phyloP scores from a whole-genome alignment of 35 echinoderm and acorn worm genomes.

The Lytechinus variegatus region DNA sequence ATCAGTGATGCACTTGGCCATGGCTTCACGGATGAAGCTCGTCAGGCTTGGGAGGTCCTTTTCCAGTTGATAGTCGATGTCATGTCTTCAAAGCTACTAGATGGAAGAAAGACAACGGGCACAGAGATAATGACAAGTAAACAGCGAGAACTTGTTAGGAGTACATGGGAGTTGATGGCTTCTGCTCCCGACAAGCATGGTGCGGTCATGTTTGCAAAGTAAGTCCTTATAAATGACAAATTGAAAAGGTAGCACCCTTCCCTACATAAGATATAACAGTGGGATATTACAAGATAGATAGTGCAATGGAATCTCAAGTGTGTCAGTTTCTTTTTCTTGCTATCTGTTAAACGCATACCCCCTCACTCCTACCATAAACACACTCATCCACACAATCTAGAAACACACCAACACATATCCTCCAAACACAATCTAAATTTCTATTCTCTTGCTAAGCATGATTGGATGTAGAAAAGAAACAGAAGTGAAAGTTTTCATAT shows the following conservation, averaged over 20 bases:
- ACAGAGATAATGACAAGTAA: neutral
- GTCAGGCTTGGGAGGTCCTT: constrained; percentile 38
- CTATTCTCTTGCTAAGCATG: too few species aligned
- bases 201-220: neutral
- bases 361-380: too few species aligned
- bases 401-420: too few species aligned
- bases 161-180: neutral
- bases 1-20: constrained; percentile 36
- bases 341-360: too few species aligned
- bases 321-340: too few species aligned
- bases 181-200: neutral
- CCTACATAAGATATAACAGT: neutral
- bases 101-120: neutral
- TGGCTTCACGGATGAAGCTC: constrained; percentile 7
- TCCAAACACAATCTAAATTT: too few species aligned
- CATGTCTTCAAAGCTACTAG: constrained; percentile 35
- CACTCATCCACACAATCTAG: too few species aligned
- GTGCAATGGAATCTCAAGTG: neutral
- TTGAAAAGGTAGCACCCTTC: neutral
- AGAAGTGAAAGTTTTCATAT: too few species aligned
- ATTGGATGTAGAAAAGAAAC: too few species aligned
- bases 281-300: neutral
- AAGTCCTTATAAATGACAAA: neutral
- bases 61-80: constrained; percentile 32
- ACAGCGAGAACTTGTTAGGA: neutral